Evolutionary conservation across 2,888 invertebrate species (phyloP).

Genomic region (Taphrorychus bicolor): DNA sequence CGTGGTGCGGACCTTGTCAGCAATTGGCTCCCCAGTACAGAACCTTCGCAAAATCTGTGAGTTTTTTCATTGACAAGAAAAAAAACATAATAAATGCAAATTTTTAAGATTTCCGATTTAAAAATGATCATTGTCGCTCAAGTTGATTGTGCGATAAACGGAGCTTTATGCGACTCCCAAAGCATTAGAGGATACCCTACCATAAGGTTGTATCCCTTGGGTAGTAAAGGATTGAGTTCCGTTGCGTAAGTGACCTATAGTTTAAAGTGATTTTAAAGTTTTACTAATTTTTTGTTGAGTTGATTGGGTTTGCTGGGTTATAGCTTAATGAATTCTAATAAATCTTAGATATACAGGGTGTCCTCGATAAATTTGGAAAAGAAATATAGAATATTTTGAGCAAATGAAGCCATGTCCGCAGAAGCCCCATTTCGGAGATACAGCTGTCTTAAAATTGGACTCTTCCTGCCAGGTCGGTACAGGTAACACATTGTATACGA

Average conservation of each 20-base stretch:
- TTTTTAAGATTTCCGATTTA: slow-evolving; percentile 24
- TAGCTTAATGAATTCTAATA: no score
- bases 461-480: no score
- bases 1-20: slow-evolving; percentile 80
- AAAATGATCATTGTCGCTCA: slow-evolving; percentile 26
- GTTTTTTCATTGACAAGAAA: background rate
- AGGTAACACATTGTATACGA: no score
- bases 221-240: slow-evolving; percentile 61
- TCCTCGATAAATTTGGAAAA: no score
- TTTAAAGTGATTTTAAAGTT: no score
- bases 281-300: no score
- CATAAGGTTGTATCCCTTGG: slow-evolving; percentile 71
- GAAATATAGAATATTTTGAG: no score
- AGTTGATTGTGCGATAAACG: slow-evolving; percentile 71
- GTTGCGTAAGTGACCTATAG: slow-evolving; percentile 65
- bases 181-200: slow-evolving; percentile 72
- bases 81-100: background rate
- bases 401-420: no score
- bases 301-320: no score
- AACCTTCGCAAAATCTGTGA: slow-evolving; percentile 66
- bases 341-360: no score
- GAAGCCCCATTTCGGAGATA: no score
- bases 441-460: no score
- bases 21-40: slow-evolving; percentile 73
- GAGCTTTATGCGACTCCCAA: slow-evolving; percentile 65